These are phyloP conservation scores for Hedychridium roseum DNA, from an alignment of 2,888 invertebrate species.

Conservation along the genomic window DNA sequence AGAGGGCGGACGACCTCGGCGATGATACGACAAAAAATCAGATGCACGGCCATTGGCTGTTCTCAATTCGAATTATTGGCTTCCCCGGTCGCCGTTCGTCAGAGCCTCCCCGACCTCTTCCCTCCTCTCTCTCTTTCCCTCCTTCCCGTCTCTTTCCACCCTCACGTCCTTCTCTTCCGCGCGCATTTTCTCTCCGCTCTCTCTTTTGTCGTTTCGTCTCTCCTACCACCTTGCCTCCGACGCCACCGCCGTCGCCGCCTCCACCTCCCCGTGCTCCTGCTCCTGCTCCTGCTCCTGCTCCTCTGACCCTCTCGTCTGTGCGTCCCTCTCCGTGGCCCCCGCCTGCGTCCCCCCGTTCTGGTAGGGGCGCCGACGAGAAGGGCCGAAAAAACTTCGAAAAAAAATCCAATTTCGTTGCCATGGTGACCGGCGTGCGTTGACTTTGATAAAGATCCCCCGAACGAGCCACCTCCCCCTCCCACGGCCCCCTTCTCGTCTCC, in stretches of 20 bases:
- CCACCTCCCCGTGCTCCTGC: conserved; percentile 24
- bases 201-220: conserved; percentile 14
- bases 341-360: conserved; percentile 20
- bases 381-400: conserved; percentile 62
- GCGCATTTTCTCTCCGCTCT: conserved; percentile 21
- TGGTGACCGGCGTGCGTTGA: conserved; percentile 63
- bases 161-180: conserved; percentile 17
- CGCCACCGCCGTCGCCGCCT: conserved; percentile 18
- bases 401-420: conserved; percentile 65
- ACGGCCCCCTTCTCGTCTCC: conserved; percentile 12
- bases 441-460: conserved; percentile 63
- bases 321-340: conserved; percentile 35
- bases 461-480: conserved; percentile 33
- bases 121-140: conserved; percentile 21
- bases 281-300: conserved; percentile 21
- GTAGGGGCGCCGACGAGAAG: conserved; percentile 49
- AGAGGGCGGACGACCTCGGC: conserved; percentile 45
- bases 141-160: conserved; percentile 26
- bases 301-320: conserved; percentile 35
- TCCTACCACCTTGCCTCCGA: conserved; percentile 35
- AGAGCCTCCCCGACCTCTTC: conserved; percentile 49
- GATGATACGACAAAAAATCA: conserved; percentile 63
- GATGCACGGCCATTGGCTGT: conserved; percentile 64
- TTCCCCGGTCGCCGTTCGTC: conserved; percentile 59
- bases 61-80: conserved; percentile 63